Base-by-base conservation (phyloP, 2,888 invertebrate species). In the Drosophila paranaensis region DNA sequence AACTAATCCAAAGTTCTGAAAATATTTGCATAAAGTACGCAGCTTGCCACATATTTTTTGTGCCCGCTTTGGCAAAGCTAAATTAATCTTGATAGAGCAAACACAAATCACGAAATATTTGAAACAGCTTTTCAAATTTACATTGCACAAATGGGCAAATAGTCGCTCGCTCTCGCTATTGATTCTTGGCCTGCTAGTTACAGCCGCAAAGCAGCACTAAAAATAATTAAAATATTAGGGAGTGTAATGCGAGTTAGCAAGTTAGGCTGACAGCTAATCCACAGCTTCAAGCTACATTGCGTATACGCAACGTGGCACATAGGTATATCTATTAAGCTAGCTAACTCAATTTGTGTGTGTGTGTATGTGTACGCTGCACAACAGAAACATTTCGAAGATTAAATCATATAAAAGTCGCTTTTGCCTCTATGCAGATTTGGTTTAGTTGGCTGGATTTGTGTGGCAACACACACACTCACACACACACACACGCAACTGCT, bases 1-100 rank as follows among this genome's bases (percentile, higher is more conserved):
- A 76, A 76, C 61, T 57, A 77, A 77, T 67, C 40, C 60, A 40
- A 79, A 88, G 64, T 70, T 79, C 48, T 46, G 33, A 48, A 85
- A 82, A 83, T 82, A 83, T 83, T 85, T 83, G 86, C 82, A 83
- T 85, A 85, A 82, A 73, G 63, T 71, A 75, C 75, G 75, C 71
- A 73, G 66, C 40, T 54, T 25, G 54, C 14, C 27, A 37, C 40
- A 37, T 37, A 13, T 54, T 51, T 51, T 14, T 53, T 37, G 48
- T 60, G 53, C 1, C 70, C 37, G 51, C 33, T 13, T 82, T 66
- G 51, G 39, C 60, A 76, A 50, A 63, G 57, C 53, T 57, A 48
- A 51, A 39, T 51, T 64, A 45, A 68, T 68, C 63, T 67, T 37
- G 14, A 50, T 50, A 50, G 39, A 54, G 35, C 45, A 53, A 40